Evolutionary conservation across 2,888 invertebrate species (phyloP).

Genomic region (Nemotelus nigrinus): DNA sequence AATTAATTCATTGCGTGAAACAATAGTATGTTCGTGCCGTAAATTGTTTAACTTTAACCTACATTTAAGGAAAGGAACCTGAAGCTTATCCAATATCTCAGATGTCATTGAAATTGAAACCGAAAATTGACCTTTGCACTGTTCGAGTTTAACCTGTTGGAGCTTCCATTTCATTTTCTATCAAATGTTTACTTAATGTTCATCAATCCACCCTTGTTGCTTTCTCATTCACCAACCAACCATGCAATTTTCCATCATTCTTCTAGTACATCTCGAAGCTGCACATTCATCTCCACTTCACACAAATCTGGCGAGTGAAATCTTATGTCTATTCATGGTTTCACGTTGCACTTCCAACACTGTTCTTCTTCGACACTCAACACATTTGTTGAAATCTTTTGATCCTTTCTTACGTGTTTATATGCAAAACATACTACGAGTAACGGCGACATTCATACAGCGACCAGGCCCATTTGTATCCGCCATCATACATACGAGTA

Average conservation of each 20-base stretch:
- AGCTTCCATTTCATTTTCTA: neutral
- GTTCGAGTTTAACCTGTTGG: neutral
- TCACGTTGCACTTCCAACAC: constrained; percentile 5
- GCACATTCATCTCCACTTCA: neutral
- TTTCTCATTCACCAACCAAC: neutral
- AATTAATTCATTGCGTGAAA: too few relatives aligned
- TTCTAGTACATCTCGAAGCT: neutral
- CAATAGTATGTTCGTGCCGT: too few relatives aligned
- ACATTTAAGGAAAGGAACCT: too few relatives aligned
- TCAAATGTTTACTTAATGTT: neutral
- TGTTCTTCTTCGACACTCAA: constrained; percentile 28
- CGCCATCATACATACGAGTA: neutral
- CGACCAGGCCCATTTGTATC: constrained; percentile 6
- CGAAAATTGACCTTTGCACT: too few relatives aligned
- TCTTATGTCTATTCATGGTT: neutral
- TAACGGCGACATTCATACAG: constrained; percentile 15
- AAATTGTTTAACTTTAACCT: too few relatives aligned
- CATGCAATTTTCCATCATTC: neutral
- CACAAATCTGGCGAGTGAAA: neutral
- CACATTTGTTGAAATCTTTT: constrained; percentile 36
- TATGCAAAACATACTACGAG: constrained; percentile 19
- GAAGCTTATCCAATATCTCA: too few relatives aligned
- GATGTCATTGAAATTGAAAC: too few relatives aligned
- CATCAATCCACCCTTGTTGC: neutral
- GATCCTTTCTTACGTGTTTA: constrained; percentile 32